Conservation (phyloP, 2,888 invertebrate species). For the Melieria omissa region DNA sequence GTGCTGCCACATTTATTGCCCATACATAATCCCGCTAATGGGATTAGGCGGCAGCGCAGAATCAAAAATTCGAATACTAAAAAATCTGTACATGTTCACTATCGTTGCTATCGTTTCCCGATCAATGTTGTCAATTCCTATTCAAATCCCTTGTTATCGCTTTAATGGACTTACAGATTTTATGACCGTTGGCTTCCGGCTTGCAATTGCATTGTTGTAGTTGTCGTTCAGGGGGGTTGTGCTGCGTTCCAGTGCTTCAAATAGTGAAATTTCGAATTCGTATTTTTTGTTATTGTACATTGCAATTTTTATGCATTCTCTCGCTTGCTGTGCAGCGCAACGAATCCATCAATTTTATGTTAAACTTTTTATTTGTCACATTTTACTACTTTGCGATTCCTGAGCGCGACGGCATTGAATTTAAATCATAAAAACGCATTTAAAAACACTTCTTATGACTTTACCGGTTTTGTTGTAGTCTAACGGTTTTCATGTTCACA, state of each 20-base stretch:
- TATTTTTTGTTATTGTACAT: not conserved
- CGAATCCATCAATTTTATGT: conserved; percentile 53
- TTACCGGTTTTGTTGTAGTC: conserved; percentile 17
- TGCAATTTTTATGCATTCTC: not conserved
- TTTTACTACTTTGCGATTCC: conserved; percentile 19
- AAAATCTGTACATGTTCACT: conserved; percentile 2
- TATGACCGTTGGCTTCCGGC: conserved; percentile 37
- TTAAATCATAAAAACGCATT: conserved; percentile 25
- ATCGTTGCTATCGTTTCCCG: conserved; percentile 10
- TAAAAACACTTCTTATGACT: conserved; percentile 21
- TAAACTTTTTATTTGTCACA: not conserved
- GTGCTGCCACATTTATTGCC: conserved; percentile 62
- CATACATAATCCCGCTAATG: conserved; percentile 66
- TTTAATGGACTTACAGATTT: conserved; percentile 63
- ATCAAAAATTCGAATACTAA: not conserved
- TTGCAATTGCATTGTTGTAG: not conserved
- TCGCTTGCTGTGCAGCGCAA: conserved; percentile 44
- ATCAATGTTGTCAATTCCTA: conserved; percentile 24
- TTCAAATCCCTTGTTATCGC: conserved; percentile 63
- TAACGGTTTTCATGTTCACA: conserved; percentile 8
- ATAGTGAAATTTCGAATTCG: not conserved
- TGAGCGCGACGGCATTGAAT: conserved; percentile 1
- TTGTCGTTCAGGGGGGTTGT: not conserved
- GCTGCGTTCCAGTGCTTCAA: not conserved
- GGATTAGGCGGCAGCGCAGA: conserved; percentile 46